Conservation (phyloP, 2,888 invertebrate genomes). For the Eupithecia vulgata region DNA sequence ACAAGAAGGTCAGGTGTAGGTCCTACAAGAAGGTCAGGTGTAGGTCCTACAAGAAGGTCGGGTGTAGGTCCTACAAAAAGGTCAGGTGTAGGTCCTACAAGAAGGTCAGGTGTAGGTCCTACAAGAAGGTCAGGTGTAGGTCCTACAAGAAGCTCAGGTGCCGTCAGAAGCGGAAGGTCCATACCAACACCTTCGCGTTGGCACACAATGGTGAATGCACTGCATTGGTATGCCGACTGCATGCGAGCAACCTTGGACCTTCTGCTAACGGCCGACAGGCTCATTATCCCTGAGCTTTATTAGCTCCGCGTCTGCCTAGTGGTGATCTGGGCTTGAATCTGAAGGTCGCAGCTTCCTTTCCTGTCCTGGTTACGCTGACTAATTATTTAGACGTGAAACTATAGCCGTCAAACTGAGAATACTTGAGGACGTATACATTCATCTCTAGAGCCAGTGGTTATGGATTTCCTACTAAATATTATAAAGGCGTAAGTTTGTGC, state of each 20-base stretch:
- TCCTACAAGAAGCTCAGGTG: background rate
- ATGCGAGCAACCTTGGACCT: constrained; percentile 13
- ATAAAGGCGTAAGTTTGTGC: background rate
- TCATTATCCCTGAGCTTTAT: constrained; percentile 34
- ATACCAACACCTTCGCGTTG: background rate
- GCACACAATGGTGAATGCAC: background rate
- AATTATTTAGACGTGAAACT: background rate
- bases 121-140: no score
- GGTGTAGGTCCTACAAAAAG: no score
- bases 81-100: no score
- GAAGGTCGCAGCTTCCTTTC: background rate
- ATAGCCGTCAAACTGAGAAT: background rate
- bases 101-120: no score
- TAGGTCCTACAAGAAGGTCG: no score
- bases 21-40: no score
- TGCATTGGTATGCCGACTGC: constrained; percentile 26
- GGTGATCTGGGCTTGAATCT: background rate
- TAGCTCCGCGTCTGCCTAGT: background rate
- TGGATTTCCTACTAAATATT: background rate
- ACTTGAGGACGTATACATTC: background rate
- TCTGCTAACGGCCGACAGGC: constrained; percentile 17
- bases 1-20: no score
- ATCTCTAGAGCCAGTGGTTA: background rate
- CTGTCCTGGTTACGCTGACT: background rate
- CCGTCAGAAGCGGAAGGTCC: background rate